Base-by-base conservation (phyloP, 2,888 invertebrate species). In the Lissocephala sabroskyi region DNA sequence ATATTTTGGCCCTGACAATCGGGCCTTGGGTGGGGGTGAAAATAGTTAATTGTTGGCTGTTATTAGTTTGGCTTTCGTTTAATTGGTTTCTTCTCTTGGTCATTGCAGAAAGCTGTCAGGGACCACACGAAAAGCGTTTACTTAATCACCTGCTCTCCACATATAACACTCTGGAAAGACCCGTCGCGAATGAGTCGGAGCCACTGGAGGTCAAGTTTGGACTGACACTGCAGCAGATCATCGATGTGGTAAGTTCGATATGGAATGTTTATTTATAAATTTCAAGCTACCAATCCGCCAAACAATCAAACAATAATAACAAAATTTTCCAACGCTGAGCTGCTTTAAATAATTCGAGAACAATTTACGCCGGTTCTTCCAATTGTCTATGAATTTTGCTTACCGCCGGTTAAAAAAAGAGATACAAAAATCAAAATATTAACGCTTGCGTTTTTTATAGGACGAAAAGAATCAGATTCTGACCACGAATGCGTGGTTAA, bases 391-490 rank as follows among this genome's bases (percentile, higher is more conserved):
- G n/a, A n/a, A n/a, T n/a, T n/a, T n/a, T n/a, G n/a, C n/a, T n/a
- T n/a, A n/a, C n/a, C n/a, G n/a, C n/a, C n/a, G n/a, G n/a, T n/a
- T n/a, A 56, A 39, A 48, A 49, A 39, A 48, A 48, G 43, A 39
- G 13, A 44, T 44, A 41, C 44, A 47, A 37, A 40, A 44, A n/a
- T n/a, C n/a, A 41, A 52, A 64, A 58, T 55, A 59, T 52, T 65
- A 71, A 67, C 48, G 62, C 64, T 65, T 71, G 73, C 68, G 65
- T 83, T 82, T 89, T 87, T 89, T 91, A 86, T 91, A 98, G 97
- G 97, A 98, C 88, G 98, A 98, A 91, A 98, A 97, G 91, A 97
- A 96, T 88, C 97, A 97, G 91, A 96, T 97, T 88, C 92, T 97
- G 88, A 95, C 96, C 85, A 96, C 96, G 87, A 97, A 97, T 89